Conservation (phyloP, 1,140 invertebrate genomes). For the Thaumatotibia leucotreta region DNA sequence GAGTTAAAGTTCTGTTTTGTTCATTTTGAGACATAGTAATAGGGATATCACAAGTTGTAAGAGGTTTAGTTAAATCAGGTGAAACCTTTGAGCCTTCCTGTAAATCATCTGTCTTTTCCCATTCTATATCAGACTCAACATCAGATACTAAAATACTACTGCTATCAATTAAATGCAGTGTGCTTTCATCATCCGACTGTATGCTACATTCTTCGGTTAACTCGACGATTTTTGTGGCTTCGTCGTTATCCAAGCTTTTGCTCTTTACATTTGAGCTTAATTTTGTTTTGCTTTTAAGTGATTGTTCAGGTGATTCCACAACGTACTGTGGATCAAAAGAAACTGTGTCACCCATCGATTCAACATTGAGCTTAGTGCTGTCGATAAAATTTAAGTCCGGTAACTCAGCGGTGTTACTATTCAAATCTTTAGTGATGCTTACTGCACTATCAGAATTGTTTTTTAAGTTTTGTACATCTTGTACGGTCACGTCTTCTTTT, state of each 20-base stretch:
- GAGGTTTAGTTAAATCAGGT: neutral
- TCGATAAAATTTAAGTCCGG: neutral
- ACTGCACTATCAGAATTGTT: neutral
- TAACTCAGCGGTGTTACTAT: neutral
- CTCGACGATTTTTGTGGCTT: constrained; percentile 74
- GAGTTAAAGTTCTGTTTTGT: constrained; percentile 52
- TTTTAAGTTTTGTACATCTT: neutral
- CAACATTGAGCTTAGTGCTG: neutral
- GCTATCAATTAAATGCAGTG: constrained; percentile 41
- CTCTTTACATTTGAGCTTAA: constrained; percentile 66
- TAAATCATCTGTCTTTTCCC: constrained; percentile 56
- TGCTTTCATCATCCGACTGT: constrained; percentile 37
- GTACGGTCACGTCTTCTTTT: neutral
- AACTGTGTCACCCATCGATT: neutral
- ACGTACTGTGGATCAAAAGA: constrained; percentile 35
- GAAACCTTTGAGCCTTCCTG: constrained; percentile 25
- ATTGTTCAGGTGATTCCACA: constrained; percentile 74
- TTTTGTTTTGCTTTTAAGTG: constrained; percentile 56
- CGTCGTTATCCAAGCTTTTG: constrained; percentile 78
- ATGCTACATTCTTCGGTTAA: constrained; percentile 53
- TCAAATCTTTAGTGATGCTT: constrained; percentile 7
- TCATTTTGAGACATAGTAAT: constrained; percentile 56
- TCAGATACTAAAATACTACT: constrained; percentile 74
- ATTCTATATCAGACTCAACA: constrained; percentile 77
- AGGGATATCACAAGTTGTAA: constrained; percentile 35